These are phyloP conservation scores for Hemibagrus wyckioides DNA, from an alignment of 2,113 vertebrate species.

Conservation along the genomic window DNA sequence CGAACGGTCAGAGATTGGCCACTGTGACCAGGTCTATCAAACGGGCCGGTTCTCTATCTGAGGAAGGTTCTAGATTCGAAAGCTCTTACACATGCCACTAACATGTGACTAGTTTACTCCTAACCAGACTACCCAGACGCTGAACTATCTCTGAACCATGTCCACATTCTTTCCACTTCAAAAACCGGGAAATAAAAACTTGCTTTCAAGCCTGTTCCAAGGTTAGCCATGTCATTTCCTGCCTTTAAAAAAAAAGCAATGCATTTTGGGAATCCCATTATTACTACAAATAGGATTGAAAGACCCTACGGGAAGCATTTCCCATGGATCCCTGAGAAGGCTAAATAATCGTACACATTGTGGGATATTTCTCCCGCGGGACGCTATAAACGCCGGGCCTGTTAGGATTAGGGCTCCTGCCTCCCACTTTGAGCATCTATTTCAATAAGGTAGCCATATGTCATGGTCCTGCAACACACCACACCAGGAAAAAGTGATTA, in stretches of 20 bases:
- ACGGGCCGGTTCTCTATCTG: background rate
- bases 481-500: constrained; percentile 53
- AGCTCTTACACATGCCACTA: background rate
- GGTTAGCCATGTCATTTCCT: constrained; percentile 76
- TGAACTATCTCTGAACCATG: constrained; percentile 1
- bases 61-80: background rate
- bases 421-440: constrained; percentile 53
- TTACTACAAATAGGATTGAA: constrained; percentile 55
- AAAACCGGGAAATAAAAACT: constrained; percentile 22
- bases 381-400: constrained; percentile 58
- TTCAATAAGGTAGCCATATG: constrained; percentile 63
- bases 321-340: constrained; percentile 64
- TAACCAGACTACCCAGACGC: background rate
- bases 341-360: constrained; percentile 60
- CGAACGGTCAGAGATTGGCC: constrained; percentile 82
- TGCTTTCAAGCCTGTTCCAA: constrained; percentile 70
- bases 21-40: constrained; percentile 58
- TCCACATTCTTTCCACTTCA: background rate
- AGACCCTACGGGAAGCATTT: constrained; percentile 59
- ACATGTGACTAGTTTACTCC: background rate
- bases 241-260: constrained; percentile 65
- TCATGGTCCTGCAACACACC: constrained; percentile 46
- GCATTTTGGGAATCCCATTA: constrained; percentile 64
- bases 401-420: constrained; percentile 55
- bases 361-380: constrained; percentile 58